Evolutionary conservation across 2,888 invertebrate genomes (phyloP).

Genomic region (Teleogryllus oceanicus): DNA sequence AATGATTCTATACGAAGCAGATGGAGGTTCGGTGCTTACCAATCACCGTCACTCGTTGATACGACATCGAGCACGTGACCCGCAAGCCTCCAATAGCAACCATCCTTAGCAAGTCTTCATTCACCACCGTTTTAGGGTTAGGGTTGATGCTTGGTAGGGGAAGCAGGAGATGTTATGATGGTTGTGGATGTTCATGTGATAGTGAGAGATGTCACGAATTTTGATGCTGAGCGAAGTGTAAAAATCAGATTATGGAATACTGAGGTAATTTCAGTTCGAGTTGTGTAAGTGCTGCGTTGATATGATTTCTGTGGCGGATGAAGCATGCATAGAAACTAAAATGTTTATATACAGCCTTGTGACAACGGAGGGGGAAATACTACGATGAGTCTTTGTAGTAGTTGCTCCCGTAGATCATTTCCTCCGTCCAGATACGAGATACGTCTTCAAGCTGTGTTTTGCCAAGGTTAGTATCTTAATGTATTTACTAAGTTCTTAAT

Average conservation of each 20-base stretch:
- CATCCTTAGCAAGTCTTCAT: slow-evolving; percentile 31
- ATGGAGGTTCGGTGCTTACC: slow-evolving; percentile 30
- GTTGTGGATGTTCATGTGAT: slow-evolving; percentile 37
- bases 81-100: slow-evolving; percentile 31
- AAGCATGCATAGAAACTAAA: slow-evolving; percentile 23
- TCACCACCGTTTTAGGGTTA: slow-evolving; percentile 36
- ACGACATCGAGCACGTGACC: slow-evolving; percentile 32
- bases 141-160: slow-evolving; percentile 34
- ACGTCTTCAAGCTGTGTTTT: neutral
- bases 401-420: neutral
- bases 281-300: neutral
- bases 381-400: slow-evolving; percentile 33
- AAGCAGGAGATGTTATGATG: slow-evolving; percentile 34
- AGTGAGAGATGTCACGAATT: slow-evolving; percentile 27
- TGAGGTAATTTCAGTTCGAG: neutral
- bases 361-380: slow-evolving; percentile 37
- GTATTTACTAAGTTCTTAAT: neutral
- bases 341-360: slow-evolving; percentile 36
- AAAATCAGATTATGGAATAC: neutral
- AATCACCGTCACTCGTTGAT: slow-evolving; percentile 30
- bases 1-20: neutral
- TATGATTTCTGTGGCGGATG: neutral
- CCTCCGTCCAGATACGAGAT: neutral
- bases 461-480: neutral
- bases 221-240: neutral